Percentiles rank a stretch among this genome's conserved stretches.
phyloP scores from a whole-genome alignment of 2,888 invertebrate species.

The Drosophila flavopinicola region DNA sequence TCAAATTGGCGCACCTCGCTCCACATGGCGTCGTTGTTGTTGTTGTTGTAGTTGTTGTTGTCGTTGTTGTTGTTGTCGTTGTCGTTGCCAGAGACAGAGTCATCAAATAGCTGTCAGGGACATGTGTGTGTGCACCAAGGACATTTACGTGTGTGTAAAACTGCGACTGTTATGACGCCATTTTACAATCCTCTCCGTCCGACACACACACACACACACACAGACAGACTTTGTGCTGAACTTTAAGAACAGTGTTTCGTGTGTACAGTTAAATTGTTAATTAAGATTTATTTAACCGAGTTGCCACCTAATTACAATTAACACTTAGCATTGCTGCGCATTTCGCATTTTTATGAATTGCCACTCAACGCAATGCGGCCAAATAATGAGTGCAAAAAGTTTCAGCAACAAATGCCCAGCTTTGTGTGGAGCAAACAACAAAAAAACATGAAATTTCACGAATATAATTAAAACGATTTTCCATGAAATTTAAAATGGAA shows the following conservation, averaged over 20 bases:
- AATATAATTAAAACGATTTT: slow-evolving; percentile 78
- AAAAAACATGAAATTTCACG: slow-evolving; percentile 52
- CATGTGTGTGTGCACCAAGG: slow-evolving; percentile 38
- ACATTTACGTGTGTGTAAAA: slow-evolving; percentile 16
- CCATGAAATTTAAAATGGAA: slow-evolving; percentile 76
- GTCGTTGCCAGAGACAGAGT: slow-evolving; percentile 34
- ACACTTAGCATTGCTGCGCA: slow-evolving; percentile 61
- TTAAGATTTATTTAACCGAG: slow-evolving; percentile 51
- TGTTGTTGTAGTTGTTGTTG: not conserved
- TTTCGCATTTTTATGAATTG: slow-evolving; percentile 58
- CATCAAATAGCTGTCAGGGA: slow-evolving; percentile 69
- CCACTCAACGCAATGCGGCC: slow-evolving; percentile 39
- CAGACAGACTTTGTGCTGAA: slow-evolving; percentile 1
- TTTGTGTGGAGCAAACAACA: slow-evolving; percentile 1
- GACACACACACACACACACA: too few relatives aligned
- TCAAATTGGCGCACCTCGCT: slow-evolving; percentile 74
- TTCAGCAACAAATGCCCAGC: slow-evolving; percentile 28
- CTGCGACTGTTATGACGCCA: slow-evolving; percentile 65
- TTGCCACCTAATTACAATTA: slow-evolving; percentile 67
- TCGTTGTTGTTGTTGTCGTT: not conserved
- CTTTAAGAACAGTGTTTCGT: slow-evolving; percentile 19
- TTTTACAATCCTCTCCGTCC: slow-evolving; percentile 58
- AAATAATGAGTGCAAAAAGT: slow-evolving; percentile 38
- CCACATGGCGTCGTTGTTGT: slow-evolving; percentile 44
- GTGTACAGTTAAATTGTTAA: slow-evolving; percentile 33